Percentiles rank a stretch among this genome's conserved stretches.
These are phyloP conservation scores for Pollenia amentaria DNA, from an alignment of 2,888 invertebrate species.

Conservation along the genomic window DNA sequence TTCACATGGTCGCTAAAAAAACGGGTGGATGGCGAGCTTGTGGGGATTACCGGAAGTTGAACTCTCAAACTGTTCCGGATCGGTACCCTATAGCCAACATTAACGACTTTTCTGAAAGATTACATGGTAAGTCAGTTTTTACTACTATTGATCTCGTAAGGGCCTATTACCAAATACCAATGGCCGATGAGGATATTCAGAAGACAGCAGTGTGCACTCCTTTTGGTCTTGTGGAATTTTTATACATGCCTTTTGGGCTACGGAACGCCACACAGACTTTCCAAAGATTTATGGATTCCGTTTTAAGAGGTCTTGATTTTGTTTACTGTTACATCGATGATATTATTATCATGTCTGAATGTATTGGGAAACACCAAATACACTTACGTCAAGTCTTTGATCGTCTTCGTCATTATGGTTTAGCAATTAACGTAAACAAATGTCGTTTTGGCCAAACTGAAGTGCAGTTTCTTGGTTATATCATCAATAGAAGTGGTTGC, in stretches of 20 bases:
- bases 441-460: slow-evolving; percentile 36
- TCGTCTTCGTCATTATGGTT: slow-evolving; percentile 18
- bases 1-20: slow-evolving; percentile 59
- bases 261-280: slow-evolving; percentile 69
- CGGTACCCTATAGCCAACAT: slow-evolving; percentile 48
- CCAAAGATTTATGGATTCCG: slow-evolving; percentile 62
- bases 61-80: slow-evolving; percentile 15
- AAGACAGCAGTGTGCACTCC: slow-evolving; percentile 22
- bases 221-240: slow-evolving; percentile 43
- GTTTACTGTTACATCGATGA: slow-evolving; percentile 48
- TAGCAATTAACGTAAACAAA: slow-evolving; percentile 49
- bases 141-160: slow-evolving; percentile 64
- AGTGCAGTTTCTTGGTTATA: slow-evolving; percentile 27
- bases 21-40: slow-evolving; percentile 54
- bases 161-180: slow-evolving; percentile 71
- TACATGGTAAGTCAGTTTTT: slow-evolving; percentile 67
- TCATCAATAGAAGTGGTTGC: slow-evolving; percentile 18
- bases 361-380: slow-evolving; percentile 21
- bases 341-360: slow-evolving; percentile 26
- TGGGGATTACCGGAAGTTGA: slow-evolving; percentile 37
- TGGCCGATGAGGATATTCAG: slow-evolving; percentile 33
- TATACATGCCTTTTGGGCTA: slow-evolving; percentile 28
- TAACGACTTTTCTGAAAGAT: slow-evolving; percentile 60
- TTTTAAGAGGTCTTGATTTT: slow-evolving; percentile 41
- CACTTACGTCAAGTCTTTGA: slow-evolving; percentile 43